Percentiles rank a stretch among this genome's conserved stretches.
phyloP scores from a whole-genome alignment of 2,888 invertebrate genomes.

The Mellilla xanthometata region DNA sequence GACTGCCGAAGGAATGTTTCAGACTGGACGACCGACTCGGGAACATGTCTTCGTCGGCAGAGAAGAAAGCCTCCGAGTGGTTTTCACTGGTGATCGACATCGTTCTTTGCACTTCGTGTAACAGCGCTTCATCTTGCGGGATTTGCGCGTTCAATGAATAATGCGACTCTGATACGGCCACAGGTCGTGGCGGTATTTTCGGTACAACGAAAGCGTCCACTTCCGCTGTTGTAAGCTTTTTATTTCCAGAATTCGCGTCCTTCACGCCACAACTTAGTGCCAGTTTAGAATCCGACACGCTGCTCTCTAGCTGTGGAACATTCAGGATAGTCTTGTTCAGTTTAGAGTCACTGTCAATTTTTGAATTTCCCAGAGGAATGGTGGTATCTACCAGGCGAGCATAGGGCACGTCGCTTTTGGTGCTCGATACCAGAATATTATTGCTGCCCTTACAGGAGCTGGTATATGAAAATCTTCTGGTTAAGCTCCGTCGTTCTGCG shows the following conservation, averaged over 20 bases:
- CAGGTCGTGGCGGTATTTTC: conserved; percentile 70
- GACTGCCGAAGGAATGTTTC: conserved; percentile 83
- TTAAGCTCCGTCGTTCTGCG: conserved; percentile 67
- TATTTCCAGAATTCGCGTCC: conserved; percentile 58
- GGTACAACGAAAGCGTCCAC: conserved; percentile 61
- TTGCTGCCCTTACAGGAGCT: conserved; percentile 73
- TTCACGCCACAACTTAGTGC: conserved; percentile 89
- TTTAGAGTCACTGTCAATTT: conserved; percentile 88
- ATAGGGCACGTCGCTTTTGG: conserved; percentile 89
- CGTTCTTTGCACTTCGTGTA: conserved; percentile 89
- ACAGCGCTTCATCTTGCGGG: conserved; percentile 82
- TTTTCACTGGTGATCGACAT: conserved; percentile 95
- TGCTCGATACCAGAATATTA: conserved; percentile 67
- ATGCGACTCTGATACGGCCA: conserved; percentile 86
- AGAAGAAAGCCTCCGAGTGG: conserved; percentile 95
- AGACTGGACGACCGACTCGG: conserved; percentile 87
- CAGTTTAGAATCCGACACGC: conserved; percentile 92
- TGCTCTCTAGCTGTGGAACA: conserved; percentile 88
- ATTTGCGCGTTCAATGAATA: conserved; percentile 84
- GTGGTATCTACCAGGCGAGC: conserved; percentile 89
- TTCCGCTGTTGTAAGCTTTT: conserved; percentile 51
- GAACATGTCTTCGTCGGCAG: conserved; percentile 94
- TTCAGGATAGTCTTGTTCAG: conserved; percentile 81
- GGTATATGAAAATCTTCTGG: conserved; percentile 74
- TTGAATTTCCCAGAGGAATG: conserved; percentile 77